Percentiles rank a stretch among this genome's conserved stretches.
These are phyloP conservation scores for Psylliodes chrysocephalus DNA, from an alignment of 2,888 invertebrate genomes.

Conservation along the genomic window DNA sequence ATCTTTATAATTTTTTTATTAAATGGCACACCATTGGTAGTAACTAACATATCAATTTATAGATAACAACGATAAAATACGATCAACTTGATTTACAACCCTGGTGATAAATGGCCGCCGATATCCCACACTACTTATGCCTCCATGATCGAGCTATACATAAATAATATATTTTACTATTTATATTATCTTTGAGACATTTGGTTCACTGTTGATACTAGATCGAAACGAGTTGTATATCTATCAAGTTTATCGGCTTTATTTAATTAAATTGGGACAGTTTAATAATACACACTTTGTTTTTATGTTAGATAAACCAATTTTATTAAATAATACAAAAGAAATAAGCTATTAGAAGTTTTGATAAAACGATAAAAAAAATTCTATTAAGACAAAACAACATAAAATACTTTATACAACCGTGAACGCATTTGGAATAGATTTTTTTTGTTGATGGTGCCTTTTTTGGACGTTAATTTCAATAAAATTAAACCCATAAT, in stretches of 20 bases:
- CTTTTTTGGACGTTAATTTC: no score
- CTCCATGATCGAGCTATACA: background rate
- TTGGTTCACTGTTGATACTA: background rate
- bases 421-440: no score
- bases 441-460: no score
- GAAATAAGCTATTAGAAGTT: no score
- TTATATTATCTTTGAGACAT: constrained; percentile 1
- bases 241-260: constrained; percentile 2
- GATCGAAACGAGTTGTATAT: background rate
- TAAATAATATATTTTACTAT: background rate
- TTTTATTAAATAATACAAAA: no score
- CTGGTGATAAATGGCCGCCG: background rate
- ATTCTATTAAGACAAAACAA: no score
- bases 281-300: background rate
- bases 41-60: background rate
- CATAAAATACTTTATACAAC: no score
- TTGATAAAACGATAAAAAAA: no score
- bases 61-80: background rate
- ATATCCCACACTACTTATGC: background rate
- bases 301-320: no score
- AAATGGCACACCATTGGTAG: background rate
- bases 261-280: background rate
- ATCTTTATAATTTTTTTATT: no score
- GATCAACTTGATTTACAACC: background rate
- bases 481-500: no score